Evolutionary conservation across 2,888 invertebrate genomes (phyloP).

Genomic region (Lasioglossum calceatum): DNA sequence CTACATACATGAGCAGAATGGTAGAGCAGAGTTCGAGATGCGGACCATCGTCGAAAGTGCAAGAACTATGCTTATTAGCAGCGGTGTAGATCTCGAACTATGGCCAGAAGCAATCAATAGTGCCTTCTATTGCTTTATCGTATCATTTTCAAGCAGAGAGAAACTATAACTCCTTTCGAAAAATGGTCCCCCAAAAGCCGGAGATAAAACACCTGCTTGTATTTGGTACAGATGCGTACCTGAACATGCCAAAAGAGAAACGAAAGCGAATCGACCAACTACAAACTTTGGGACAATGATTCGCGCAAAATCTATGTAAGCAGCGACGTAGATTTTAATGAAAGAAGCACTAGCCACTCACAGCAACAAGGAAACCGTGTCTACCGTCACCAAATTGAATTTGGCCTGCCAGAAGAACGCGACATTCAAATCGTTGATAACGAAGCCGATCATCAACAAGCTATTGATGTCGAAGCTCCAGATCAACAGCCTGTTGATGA

Average conservation of each 20-base stretch:
- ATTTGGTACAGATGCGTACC: slow-evolving; percentile 64
- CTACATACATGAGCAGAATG: slow-evolving; percentile 70
- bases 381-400: slow-evolving; percentile 1
- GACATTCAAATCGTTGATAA: neutral
- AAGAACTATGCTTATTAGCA: slow-evolving; percentile 52
- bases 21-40: slow-evolving; percentile 71
- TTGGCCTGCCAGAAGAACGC: neutral
- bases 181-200: slow-evolving; percentile 56
- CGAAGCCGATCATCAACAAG: neutral
- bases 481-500: neutral
- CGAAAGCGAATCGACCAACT: slow-evolving; percentile 61
- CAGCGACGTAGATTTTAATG: slow-evolving; percentile 72
- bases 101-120: slow-evolving; percentile 42
- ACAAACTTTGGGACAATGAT: slow-evolving; percentile 67
- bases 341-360: slow-evolving; percentile 25
- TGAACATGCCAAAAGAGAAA: slow-evolving; percentile 58
- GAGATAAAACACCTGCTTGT: slow-evolving; percentile 62
- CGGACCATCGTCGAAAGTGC: slow-evolving; percentile 70
- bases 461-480: neutral
- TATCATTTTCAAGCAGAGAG: neutral
- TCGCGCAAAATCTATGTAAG: slow-evolving; percentile 57
- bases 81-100: neutral
- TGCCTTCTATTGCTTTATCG: slow-evolving; percentile 16
- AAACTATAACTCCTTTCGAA: slow-evolving; percentile 22
- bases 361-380: neutral